phyloP scores from a whole-genome alignment of 2,797 vertebrate species.

The Lophura swinhoii region DNA sequence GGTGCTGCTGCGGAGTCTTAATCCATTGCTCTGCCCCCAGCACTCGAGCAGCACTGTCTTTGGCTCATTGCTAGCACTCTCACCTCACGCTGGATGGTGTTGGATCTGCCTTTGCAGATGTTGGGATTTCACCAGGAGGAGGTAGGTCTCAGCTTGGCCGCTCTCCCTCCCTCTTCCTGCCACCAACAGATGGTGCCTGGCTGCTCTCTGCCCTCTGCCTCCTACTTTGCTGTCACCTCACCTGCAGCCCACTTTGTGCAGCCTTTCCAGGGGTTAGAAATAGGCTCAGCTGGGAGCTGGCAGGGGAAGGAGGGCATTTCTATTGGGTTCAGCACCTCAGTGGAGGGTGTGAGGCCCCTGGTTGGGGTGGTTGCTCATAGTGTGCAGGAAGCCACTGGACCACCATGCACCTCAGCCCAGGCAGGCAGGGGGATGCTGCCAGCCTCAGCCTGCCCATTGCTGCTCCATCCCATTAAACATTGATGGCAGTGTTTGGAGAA shows the following conservation, averaged over 20 bases:
- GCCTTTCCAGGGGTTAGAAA: neutral
- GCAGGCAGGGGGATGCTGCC: neutral
- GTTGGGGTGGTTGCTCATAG: rapidly evolving
- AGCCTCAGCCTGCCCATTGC: neutral
- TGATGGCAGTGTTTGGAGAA: neutral
- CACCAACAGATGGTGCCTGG: rapidly evolving
- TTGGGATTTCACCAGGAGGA: neutral
- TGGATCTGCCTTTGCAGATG: neutral
- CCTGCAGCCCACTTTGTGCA: neutral
- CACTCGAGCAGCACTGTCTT: rapidly evolving
- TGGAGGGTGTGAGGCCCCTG: neutral
- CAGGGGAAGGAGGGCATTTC: rapidly evolving
- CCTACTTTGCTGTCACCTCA: neutral
- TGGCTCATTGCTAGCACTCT: rapidly evolving
- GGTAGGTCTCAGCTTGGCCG: neutral
- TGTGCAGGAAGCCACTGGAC: neutral
- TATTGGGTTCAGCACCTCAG: too few species aligned
- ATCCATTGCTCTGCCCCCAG: neutral
- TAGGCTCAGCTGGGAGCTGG: neutral
- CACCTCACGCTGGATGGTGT: neutral
- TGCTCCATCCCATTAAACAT: neutral
- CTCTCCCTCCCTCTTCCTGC: neutral
- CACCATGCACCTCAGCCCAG: neutral
- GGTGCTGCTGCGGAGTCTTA: neutral
- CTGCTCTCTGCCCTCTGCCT: neutral